Percentiles rank a stretch among this genome's conserved stretches.
Evolutionary conservation across 2,888 invertebrate species (phyloP).

Genomic region (Acrocera orbiculus): DNA sequence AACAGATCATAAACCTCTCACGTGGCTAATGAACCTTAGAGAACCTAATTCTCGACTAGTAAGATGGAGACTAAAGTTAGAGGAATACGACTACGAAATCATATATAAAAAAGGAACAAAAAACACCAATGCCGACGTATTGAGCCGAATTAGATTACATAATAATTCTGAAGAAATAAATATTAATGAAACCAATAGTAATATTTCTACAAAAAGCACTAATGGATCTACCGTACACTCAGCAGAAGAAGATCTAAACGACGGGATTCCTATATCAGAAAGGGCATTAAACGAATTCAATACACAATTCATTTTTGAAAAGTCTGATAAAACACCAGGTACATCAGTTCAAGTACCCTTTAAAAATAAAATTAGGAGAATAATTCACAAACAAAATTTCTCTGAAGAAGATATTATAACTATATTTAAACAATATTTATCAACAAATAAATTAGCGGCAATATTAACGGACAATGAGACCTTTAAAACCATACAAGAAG

Average conservation of each 20-base stretch:
- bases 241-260: slow-evolving; percentile 10
- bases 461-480: slow-evolving; percentile 11
- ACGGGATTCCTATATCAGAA: slow-evolving; percentile 14
- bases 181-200: slow-evolving; percentile 1
- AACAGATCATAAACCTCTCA: slow-evolving; percentile 7
- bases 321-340: slow-evolving; percentile 4
- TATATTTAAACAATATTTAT: slow-evolving; percentile 10
- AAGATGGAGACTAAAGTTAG: slow-evolving; percentile 5
- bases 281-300: slow-evolving; percentile 13
- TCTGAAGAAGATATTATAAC: slow-evolving; percentile 8
- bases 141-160: neutral
- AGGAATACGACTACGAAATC: slow-evolving; percentile 5
- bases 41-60: slow-evolving; percentile 5
- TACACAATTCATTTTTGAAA: slow-evolving; percentile 8
- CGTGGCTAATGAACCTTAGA: slow-evolving; percentile 3
- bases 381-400: slow-evolving; percentile 7
- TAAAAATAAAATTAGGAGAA: slow-evolving; percentile 11
- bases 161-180: slow-evolving; percentile 1
- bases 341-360: slow-evolving; percentile 9
- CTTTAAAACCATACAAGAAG: slow-evolving; percentile 13
- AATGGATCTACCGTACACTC: slow-evolving; percentile 10
- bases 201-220: neutral
- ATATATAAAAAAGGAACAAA: slow-evolving; percentile 2
- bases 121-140: slow-evolving; percentile 4
- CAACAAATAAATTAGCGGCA: slow-evolving; percentile 13